Base-by-base conservation (phyloP, 2,888 invertebrate genomes). In the Terebella lapidaria region DNA sequence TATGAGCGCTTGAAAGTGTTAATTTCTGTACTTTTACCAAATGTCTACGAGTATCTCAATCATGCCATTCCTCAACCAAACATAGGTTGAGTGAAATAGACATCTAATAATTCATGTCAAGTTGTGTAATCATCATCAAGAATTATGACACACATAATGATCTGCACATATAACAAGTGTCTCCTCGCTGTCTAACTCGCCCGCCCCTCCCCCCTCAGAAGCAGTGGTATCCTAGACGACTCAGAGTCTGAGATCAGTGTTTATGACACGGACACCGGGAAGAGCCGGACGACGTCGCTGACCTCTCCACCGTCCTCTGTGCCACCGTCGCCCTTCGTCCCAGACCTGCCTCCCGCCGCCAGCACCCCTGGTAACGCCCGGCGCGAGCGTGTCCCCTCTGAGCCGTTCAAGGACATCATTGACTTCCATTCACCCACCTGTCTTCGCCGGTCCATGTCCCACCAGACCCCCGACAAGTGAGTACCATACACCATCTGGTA, bases 191-290 rank as follows among this genome's bases (percentile, higher is more conserved):
- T n/a, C n/a, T n/a, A 35, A n/a, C 42, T 35, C n/a, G n/a, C 42
- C 10, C n/a, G 10, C n/a, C n/a, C 42, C 42, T 35, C 42, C 42
- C 42, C 42, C 42, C 42, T n/a, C 70, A 84, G 84, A 77, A 85
- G 84, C 71, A 84, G 85, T 74, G 84, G 85, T 63, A 83, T 84
- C 65, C 81, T 84, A 68, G 85, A 85, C 67, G 85, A 85, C 66
- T 83, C 82, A 52, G 85, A 85, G 65, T 74, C 82, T 22, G 85
- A 85, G 60, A 76, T 5, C 5, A 24, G 10, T 49, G 5, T 24
- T 5, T 10, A n/a, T 24, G 5, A 15, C 18, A 24, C 18, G n/a
- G 49, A 49, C n/a, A 22, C 15, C 22, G 10, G n/a, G n/a, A 10
- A 49, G 5, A n/a, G 18, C 5, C 15, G 49, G 5, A 5, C 5